Conservation (phyloP, 2,797 vertebrate species). For the Sebastes matsubarae region DNA sequence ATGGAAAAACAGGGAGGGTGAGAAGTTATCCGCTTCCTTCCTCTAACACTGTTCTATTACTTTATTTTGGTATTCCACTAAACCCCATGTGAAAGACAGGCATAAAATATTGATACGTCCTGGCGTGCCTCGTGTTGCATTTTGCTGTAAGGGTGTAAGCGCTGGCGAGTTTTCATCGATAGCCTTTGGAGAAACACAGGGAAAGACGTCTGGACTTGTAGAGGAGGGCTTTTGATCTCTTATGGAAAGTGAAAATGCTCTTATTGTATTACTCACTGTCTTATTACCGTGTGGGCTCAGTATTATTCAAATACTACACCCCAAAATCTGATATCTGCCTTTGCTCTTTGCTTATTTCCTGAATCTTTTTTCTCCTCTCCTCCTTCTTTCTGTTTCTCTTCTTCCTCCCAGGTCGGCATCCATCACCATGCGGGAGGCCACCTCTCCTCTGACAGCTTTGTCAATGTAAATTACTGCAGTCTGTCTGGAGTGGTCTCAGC, state of each 20-base stretch:
- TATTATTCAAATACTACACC: conserved; percentile 38
- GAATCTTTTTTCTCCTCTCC: conserved; percentile 3
- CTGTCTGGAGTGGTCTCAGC: conserved; percentile 79
- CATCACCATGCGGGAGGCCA: conserved; percentile 83
- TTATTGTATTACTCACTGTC: conserved; percentile 26
- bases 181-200: conserved; percentile 50
- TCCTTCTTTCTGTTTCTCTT: conserved; percentile 38
- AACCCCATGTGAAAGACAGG: conserved; percentile 52
- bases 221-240: conserved; percentile 49
- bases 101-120: conserved; percentile 76
- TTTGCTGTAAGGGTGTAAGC: conserved; percentile 70
- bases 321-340: conserved; percentile 11
- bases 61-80: conserved; percentile 66
- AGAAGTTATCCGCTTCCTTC: conserved; percentile 53
- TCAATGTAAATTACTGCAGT: conserved; percentile 87
- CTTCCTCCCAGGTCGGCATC: conserved; percentile 81
- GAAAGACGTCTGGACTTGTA: conserved; percentile 37
- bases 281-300: not conserved
- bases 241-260: conserved; percentile 34
- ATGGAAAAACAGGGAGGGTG: conserved; percentile 42
- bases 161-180: conserved; percentile 59
- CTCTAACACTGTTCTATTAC: conserved; percentile 42
- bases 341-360: conserved; percentile 41
- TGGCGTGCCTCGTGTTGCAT: conserved; percentile 64
- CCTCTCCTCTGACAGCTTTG: conserved; percentile 86